Conservation (phyloP, 37 sponge, comb jelly and placozoan species). For the Axinella damicornis region DNA sequence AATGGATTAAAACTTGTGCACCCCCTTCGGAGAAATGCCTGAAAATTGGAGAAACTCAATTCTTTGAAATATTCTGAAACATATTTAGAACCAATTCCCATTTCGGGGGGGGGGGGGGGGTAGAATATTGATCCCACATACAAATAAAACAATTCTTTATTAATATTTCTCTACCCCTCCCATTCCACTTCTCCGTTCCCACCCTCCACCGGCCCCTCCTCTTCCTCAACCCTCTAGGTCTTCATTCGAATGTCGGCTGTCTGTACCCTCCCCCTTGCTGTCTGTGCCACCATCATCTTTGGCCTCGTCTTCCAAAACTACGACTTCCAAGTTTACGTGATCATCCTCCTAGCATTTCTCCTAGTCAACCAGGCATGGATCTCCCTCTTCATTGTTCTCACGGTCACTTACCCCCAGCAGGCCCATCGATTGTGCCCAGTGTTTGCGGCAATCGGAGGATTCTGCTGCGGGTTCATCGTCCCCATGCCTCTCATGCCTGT, state of each 20-base stretch:
- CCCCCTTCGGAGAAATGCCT: too few relatives aligned
- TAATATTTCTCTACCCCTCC: too few relatives aligned
- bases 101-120: too few relatives aligned
- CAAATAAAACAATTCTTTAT: too few relatives aligned
- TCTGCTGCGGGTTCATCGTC: constrained; percentile 83
- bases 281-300: constrained; percentile 50
- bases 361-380: constrained; percentile 77
- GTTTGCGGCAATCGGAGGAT: constrained; percentile 77
- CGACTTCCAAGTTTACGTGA: not conserved
- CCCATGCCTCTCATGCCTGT: constrained; percentile 59
- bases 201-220: too few relatives aligned
- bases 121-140: too few relatives aligned
- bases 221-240: constrained; percentile 77
- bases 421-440: constrained; percentile 78
- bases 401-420: constrained; percentile 46
- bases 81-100: too few relatives aligned
- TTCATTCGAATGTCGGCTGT: constrained; percentile 73
- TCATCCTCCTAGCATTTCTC: constrained; percentile 64
- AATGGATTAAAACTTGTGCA: too few relatives aligned
- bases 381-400: constrained; percentile 74
- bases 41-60: too few relatives aligned
- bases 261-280: constrained; percentile 56
- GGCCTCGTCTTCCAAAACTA: constrained; percentile 48
- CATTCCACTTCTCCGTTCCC: too few relatives aligned
- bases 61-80: too few relatives aligned